phyloP scores from a whole-genome alignment of 2,888 invertebrate species.

The Polia nebulosa region DNA sequence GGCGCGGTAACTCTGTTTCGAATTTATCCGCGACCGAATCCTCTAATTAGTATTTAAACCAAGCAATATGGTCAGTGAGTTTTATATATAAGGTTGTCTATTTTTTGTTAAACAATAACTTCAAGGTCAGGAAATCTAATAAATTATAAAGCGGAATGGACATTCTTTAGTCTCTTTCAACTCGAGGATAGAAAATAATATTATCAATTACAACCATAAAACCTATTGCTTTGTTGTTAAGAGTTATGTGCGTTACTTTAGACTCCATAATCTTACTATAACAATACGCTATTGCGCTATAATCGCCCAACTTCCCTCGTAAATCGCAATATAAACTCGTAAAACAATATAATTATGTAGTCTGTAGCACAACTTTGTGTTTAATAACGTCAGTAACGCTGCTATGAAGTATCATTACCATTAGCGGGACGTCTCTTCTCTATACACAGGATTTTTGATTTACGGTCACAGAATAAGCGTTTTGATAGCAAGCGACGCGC shows the following conservation, averaged over 20 bases:
- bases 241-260: not conserved
- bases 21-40: too few relatives aligned
- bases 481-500: not conserved
- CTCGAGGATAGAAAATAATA: too few relatives aligned
- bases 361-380: slow-evolving; percentile 17
- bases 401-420: slow-evolving; percentile 38
- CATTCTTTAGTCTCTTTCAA: too few relatives aligned
- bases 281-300: not conserved
- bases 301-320: not conserved
- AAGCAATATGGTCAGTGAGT: too few relatives aligned
- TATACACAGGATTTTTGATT: slow-evolving; percentile 35
- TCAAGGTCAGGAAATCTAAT: too few relatives aligned
- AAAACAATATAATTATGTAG: slow-evolving; percentile 21
- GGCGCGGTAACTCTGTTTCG: too few relatives aligned
- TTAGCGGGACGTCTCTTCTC: slow-evolving; percentile 20
- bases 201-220: not conserved
- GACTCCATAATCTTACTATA: not conserved
- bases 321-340: slow-evolving; percentile 15
- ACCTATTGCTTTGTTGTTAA: not conserved
- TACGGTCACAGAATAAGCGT: slow-evolving; percentile 27
- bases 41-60: too few relatives aligned
- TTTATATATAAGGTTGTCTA: too few relatives aligned
- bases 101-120: too few relatives aligned
- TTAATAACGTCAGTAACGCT: slow-evolving; percentile 23
- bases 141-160: too few relatives aligned